A percentile compares a stretch with the other conserved stretches of the same genome.
Conservation (phyloP, 2,888 invertebrate genomes). For the Myopa testacea region DNA sequence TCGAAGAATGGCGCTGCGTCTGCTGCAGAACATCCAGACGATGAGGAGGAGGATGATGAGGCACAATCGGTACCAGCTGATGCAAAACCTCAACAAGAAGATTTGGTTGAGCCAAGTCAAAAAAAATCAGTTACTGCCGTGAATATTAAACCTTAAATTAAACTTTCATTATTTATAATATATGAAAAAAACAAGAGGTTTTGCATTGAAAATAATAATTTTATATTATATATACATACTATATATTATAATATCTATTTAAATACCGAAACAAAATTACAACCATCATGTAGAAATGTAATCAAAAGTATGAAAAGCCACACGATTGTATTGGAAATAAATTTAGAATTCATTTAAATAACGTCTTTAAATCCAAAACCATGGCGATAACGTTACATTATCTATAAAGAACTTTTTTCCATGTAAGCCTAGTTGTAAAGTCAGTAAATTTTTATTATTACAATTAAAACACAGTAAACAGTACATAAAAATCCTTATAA, state of each 20-base stretch:
- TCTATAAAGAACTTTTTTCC: conserved; percentile 14
- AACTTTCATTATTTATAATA: conserved; percentile 25
- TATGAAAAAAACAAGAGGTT: conserved; percentile 12
- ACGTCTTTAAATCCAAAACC: conserved; percentile 9
- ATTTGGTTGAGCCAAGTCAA: conserved; percentile 60
- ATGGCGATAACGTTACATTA: conserved; percentile 18
- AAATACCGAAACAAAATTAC: conserved; percentile 9
- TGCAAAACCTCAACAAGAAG: conserved; percentile 50
- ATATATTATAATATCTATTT: conserved; percentile 13
- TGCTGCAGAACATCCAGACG: conserved; percentile 36
- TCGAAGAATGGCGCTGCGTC: conserved; percentile 52
- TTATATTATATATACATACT: conserved; percentile 33
- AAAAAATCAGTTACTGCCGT: conserved; percentile 59
- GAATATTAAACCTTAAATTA: conserved; percentile 30
- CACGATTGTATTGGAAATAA: conserved; percentile 23
- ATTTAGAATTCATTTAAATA: conserved; percentile 15
- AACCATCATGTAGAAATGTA: conserved; percentile 27
- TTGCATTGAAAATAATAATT: conserved; percentile 29
- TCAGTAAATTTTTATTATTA: conserved; percentile 12
- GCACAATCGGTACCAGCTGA: conserved; percentile 65
- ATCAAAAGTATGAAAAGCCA: conserved; percentile 13
- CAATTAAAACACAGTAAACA: background rate
- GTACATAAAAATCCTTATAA: background rate
- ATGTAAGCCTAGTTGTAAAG: conserved; percentile 30
- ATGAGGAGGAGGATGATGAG: conserved; percentile 54